A percentile compares a stretch with the other conserved stretches of the same genome.
Evolutionary conservation across 2,888 invertebrate genomes (phyloP).

Genomic region (Drosophila phalerata): DNA sequence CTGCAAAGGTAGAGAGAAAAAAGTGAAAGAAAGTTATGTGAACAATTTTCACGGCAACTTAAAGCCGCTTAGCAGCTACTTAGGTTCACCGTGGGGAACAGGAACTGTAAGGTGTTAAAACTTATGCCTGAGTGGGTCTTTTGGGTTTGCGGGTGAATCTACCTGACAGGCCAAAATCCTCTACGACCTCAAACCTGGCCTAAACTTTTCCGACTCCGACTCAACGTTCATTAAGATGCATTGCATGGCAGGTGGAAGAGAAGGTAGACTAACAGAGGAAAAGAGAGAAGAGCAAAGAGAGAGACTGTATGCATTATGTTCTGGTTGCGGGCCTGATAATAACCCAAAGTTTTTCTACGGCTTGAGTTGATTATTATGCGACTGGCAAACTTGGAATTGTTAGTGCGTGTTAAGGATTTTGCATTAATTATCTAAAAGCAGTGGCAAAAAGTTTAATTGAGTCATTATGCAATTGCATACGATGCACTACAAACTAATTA

Average conservation of each 20-base stretch:
- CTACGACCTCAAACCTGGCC: conserved; percentile 4
- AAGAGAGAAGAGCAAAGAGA: not conserved
- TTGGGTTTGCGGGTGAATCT: conserved; percentile 27
- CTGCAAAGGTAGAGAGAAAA: not conserved
- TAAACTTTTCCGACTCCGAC: conserved; percentile 42
- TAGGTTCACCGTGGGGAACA: not conserved
- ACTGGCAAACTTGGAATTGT: conserved; percentile 71
- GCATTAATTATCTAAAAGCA: conserved; percentile 73
- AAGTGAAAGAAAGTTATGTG: conserved; percentile 46
- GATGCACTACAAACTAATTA: conserved; percentile 68
- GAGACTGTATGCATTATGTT: conserved; percentile 62
- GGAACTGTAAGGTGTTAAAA: conserved; percentile 21
- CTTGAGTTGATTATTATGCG: conserved; percentile 73
- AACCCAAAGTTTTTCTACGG: conserved; percentile 68
- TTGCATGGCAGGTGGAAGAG: conserved; percentile 42
- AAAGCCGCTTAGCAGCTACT: conserved; percentile 73
- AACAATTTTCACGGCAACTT: conserved; percentile 74
- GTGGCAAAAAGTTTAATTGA: conserved; percentile 71
- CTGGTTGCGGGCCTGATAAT: conserved; percentile 58
- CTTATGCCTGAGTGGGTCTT: conserved; percentile 59
- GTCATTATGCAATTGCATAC: conserved; percentile 74
- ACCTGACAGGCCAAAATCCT: conserved; percentile 18
- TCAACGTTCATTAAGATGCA: conserved; percentile 75
- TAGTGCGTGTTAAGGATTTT: conserved; percentile 77
- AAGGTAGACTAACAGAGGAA: not conserved